Conservation (phyloP, 2,797 vertebrate species). For the Typhlichthys eigenmanni region DNA sequence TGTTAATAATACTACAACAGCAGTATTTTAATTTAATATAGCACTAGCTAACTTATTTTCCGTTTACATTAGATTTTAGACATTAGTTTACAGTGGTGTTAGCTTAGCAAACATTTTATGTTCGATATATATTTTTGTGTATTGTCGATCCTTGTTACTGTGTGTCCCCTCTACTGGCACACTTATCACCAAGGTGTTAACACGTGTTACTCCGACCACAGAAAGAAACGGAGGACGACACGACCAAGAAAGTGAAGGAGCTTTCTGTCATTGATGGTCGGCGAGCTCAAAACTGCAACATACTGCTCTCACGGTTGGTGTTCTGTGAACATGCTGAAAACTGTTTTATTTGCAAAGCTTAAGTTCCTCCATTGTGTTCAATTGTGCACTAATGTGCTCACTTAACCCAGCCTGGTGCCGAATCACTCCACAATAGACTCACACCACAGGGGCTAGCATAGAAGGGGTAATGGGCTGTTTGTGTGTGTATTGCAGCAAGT, state of each 20-base stretch:
- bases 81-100: neutral
- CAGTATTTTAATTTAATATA: no score
- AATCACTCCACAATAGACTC: no score
- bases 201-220: slow-evolving; percentile 35
- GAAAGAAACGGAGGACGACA: slow-evolving; percentile 93
- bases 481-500: neutral
- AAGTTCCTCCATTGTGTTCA: no score
- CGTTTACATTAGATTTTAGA: no score
- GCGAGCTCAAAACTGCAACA: slow-evolving; percentile 98
- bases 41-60: no score
- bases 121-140: slow-evolving; percentile 1
- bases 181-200: no score
- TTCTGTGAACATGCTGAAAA: neutral
- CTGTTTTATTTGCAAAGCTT: neutral
- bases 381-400: no score
- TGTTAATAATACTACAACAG: no score
- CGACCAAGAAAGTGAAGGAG: slow-evolving; percentile 93
- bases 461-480: neutral
- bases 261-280: slow-evolving; percentile 96
- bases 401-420: no score
- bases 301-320: slow-evolving; percentile 91
- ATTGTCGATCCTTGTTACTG: neutral
- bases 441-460: no score
- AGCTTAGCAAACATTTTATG: neutral
- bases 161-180: neutral